Base-by-base conservation (phyloP, 2,113 vertebrate genomes). In the Fulica atra region DNA sequence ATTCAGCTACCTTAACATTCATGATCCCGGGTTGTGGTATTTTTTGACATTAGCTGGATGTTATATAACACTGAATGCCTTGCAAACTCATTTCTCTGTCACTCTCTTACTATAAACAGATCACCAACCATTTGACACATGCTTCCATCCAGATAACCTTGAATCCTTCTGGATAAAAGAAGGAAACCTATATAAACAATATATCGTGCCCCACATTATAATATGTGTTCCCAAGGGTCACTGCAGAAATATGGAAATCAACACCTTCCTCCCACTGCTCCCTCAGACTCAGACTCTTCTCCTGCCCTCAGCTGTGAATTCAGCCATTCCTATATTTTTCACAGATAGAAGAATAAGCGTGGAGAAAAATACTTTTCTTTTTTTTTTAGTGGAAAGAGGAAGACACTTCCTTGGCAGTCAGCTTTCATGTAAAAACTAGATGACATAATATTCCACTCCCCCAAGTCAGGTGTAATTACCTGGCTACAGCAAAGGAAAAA, bases 361-460 rank as follows among this genome's bases (percentile, higher is more conserved):
- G 10, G 4, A 3, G 2, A 65, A 76, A 54, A 35, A 0, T 4
- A 24, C 3, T 11, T 48, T 54, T n/a, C 15, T 12, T 21, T 53
- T 60, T 13, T 44, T 69, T 56, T 35, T 6, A 25, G 29, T n/a
- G 33, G 31, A 23, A 36, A 63, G 26, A 46, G 25, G 29, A 70
- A 73, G 24, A 69, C 4, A 6, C 11, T 8, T 68, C 29, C 29
- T 84, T 70, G 19, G 18, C 18, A 87, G 8, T 51, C 26, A 81
- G 8, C 17, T 57, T 93, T 86, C 33, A 33, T 16, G 10, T 5
- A 42, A 86, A 86, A 91, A 7, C 8, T 13, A 25, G 25, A 17
- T 51, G 9, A 21, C 33, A 10, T 18, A 36, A 35, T 3, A 6
- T 70, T 51, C 29, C 11, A 21, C 16, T 60, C 59, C 31, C 44